phyloP scores from a whole-genome alignment of 1,140 invertebrate species.

The Drosophila kanapiae region DNA sequence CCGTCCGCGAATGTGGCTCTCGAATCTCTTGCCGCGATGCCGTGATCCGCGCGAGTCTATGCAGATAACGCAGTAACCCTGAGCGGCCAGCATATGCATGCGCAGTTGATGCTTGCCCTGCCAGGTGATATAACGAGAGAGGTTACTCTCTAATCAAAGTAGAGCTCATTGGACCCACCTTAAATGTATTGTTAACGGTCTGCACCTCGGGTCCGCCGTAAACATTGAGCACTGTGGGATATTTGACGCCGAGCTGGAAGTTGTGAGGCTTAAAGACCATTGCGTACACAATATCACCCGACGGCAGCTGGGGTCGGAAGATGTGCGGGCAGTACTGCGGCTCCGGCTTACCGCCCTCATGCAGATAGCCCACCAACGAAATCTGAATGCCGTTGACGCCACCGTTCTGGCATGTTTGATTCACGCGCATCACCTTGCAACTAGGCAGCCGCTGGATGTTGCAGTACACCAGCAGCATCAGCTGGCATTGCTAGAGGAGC shows the following conservation, averaged over 20 bases:
- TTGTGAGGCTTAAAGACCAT: slow-evolving; percentile 96
- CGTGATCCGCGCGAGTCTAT: slow-evolving; percentile 97
- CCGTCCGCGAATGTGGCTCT: slow-evolving; percentile 93
- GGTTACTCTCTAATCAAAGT: too few species aligned
- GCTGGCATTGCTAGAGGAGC: slow-evolving; percentile 89
- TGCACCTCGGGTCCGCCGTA: slow-evolving; percentile 99
- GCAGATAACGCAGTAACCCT: slow-evolving; percentile 98
- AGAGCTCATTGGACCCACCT: slow-evolving; percentile 86
- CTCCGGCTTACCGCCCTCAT: slow-evolving; percentile 88
- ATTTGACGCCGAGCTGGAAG: slow-evolving; percentile 91
- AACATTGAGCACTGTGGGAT: slow-evolving; percentile 98
- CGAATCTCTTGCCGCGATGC: slow-evolving; percentile 96
- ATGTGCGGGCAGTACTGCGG: slow-evolving; percentile 90
- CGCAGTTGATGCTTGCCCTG: slow-evolving; percentile 95
- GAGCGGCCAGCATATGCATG: slow-evolving; percentile 97
- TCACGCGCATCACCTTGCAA: slow-evolving; percentile 92
- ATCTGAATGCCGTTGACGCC: slow-evolving; percentile 88
- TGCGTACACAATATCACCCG: slow-evolving; percentile 93
- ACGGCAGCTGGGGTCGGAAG: slow-evolving; percentile 90
- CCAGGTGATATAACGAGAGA: slow-evolving; percentile 28
- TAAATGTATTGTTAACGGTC: slow-evolving; percentile 98
- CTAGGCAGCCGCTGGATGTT: slow-evolving; percentile 93
- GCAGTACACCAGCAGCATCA: slow-evolving; percentile 95
- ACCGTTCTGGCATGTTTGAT: slow-evolving; percentile 85
- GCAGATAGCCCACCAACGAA: slow-evolving; percentile 89